These are phyloP conservation scores for Pitta sordida DNA, from an alignment of 2,113 vertebrate species.

Conservation along the genomic window DNA sequence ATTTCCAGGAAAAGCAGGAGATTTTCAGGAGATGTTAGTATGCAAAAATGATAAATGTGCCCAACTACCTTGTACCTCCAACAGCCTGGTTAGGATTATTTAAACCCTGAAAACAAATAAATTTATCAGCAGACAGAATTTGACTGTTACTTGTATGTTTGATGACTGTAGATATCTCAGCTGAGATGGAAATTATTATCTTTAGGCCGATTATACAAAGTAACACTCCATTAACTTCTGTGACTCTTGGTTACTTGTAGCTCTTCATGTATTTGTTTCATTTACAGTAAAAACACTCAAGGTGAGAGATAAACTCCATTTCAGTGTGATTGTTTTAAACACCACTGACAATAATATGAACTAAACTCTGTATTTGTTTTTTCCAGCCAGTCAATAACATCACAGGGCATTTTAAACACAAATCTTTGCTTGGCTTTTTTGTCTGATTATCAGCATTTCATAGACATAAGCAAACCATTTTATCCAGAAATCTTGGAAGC, in stretches of 20 bases:
- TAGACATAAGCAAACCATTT: background rate
- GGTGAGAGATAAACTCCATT: background rate
- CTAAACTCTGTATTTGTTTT: background rate
- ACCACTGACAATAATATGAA: background rate
- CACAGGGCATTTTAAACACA: background rate
- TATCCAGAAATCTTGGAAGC: background rate
- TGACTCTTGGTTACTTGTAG: background rate
- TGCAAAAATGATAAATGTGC: background rate
- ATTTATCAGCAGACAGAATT: background rate
- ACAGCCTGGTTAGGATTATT: background rate
- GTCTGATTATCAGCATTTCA: background rate
- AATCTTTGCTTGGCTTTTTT: background rate
- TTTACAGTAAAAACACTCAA: background rate
- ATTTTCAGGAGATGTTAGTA: background rate
- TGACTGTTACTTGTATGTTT: background rate
- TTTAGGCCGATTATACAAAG: background rate
- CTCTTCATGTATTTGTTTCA: background rate
- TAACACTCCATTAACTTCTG: background rate
- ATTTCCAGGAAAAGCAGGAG: background rate
- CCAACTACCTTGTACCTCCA: background rate
- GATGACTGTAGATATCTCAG: background rate
- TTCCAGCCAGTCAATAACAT: background rate
- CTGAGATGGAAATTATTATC: background rate
- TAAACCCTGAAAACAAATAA: background rate
- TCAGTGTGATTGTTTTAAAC: background rate